Conservation (phyloP, 2,113 vertebrate species). For the Oryzias curvinotus region DNA sequence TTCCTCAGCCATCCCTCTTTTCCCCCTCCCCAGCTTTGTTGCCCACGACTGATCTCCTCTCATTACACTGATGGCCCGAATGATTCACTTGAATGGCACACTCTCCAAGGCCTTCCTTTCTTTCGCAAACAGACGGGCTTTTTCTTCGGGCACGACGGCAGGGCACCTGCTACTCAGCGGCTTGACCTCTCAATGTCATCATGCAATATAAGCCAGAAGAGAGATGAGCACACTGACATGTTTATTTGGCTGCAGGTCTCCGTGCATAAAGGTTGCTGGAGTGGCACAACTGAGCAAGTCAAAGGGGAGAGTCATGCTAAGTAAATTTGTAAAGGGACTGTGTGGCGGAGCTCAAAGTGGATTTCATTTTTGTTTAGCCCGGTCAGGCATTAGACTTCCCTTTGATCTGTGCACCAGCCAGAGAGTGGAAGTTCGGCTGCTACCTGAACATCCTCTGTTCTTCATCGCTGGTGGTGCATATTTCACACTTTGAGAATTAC, state of each 20-base stretch:
- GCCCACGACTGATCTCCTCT: conserved; percentile 72
- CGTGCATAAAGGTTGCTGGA: conserved; percentile 7
- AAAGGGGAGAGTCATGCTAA: not conserved
- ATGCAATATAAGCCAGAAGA: conserved; percentile 13
- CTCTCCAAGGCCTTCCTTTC: conserved; percentile 59
- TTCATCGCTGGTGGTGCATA: conserved; percentile 46
- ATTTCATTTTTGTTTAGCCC: conserved; percentile 19
- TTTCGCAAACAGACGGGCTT: conserved; percentile 51
- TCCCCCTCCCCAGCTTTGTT: conserved; percentile 24
- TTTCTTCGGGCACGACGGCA: conserved; percentile 39
- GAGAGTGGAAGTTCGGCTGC: conserved; percentile 6
- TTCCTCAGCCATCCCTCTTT: not conserved
- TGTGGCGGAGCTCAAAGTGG: conserved; percentile 10
- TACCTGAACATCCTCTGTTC: conserved; percentile 44
- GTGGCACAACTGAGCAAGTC: conserved; percentile 2
- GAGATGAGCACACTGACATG: conserved; percentile 16
- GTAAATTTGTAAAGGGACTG: not conserved
- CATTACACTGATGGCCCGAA: conserved; percentile 79
- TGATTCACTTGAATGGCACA: conserved; percentile 77
- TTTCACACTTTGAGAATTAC: conserved; percentile 46
- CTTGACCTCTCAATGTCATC: conserved; percentile 32
- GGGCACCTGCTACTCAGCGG: conserved; percentile 46
- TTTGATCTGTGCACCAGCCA: conserved; percentile 32
- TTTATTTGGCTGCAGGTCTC: conserved; percentile 17
- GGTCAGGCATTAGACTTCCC: conserved; percentile 14